Conservation (phyloP, 2,113 vertebrate genomes). For the Procavia capensis region DNA sequence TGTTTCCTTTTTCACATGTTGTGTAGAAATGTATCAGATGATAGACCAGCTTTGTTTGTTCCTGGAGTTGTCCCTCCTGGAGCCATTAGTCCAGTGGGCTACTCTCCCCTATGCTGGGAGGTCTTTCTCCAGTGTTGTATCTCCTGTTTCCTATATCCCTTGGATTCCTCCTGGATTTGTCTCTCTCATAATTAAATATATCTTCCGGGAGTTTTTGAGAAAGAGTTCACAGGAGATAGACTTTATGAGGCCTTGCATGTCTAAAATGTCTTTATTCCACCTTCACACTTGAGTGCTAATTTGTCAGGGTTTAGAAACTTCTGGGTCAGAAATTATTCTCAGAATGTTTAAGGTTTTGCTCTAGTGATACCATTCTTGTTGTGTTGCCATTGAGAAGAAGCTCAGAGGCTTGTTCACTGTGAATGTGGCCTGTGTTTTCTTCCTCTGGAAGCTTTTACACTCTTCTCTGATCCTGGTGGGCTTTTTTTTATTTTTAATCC, state of each 20-base stretch:
- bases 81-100: neutral
- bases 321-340: neutral
- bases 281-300: neutral
- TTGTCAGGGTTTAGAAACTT: neutral
- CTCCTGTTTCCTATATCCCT: neutral
- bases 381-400: neutral
- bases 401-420: neutral
- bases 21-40: neutral
- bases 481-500: neutral
- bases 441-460: neutral
- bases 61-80: neutral
- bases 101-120: neutral
- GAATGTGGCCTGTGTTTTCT: neutral
- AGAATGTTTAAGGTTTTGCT: neutral
- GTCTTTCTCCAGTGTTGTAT: neutral
- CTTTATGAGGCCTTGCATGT: no score
- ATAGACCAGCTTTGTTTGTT: neutral
- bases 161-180: neutral
- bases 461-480: neutral
- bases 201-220: neutral
- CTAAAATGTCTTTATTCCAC: no score
- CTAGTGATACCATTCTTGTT: neutral
- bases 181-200: neutral
- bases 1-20: neutral
- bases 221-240: no score